Evolutionary conservation across 2,888 invertebrate genomes (phyloP).

Genomic region (Onthophagus sagittarius): DNA sequence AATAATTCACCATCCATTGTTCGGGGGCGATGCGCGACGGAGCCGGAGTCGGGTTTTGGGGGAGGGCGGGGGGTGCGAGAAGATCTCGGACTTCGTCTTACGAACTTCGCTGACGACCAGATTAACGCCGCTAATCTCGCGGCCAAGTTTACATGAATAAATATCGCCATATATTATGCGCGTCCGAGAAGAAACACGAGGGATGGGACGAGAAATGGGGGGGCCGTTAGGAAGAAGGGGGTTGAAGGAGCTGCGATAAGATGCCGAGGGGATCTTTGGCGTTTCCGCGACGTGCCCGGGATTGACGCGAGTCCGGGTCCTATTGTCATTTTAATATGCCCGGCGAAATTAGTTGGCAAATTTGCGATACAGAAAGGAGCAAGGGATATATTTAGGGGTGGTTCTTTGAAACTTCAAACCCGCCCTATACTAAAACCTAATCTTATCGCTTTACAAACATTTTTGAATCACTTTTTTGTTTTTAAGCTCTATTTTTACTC

Average conservation of each 20-base stretch:
- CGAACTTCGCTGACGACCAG: constrained; percentile 43
- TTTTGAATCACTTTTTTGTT: too few relatives aligned
- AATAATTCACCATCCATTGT: constrained; percentile 46
- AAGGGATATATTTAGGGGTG: too few relatives aligned
- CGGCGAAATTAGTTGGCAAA: not conserved
- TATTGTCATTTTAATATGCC: not conserved
- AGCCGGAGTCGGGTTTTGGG: not conserved
- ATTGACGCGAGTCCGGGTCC: not conserved
- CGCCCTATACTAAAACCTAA: not conserved
- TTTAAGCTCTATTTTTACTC: too few relatives aligned
- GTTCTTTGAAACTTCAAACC: not conserved
- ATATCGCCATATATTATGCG: constrained; percentile 42
- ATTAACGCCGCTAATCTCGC: constrained; percentile 46
- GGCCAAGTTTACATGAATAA: constrained; percentile 47
- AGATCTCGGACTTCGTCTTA: constrained; percentile 42
- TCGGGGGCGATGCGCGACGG: constrained; percentile 28
- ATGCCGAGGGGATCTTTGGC: not conserved
- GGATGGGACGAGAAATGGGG: not conserved
- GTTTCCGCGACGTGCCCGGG: not conserved
- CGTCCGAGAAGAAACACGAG: not conserved
- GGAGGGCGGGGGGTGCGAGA: constrained; percentile 13
- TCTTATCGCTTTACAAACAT: too few relatives aligned
- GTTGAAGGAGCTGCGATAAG: not conserved
- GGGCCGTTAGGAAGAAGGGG: not conserved
- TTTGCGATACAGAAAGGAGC: not conserved